Conservation (phyloP, 2,888 invertebrate species). For the Aleiodes alternator region DNA sequence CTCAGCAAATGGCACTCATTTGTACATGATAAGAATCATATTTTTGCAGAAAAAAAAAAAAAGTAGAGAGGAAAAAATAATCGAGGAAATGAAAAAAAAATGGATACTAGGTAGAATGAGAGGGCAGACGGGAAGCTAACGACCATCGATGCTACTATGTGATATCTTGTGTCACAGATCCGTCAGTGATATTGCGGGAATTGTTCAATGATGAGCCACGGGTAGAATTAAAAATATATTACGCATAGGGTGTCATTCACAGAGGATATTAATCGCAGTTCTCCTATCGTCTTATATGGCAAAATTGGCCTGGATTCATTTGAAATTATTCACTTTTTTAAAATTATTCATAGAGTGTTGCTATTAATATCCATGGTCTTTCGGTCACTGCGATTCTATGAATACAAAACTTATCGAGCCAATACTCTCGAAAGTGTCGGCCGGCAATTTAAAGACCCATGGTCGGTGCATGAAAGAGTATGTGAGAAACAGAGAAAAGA, state of each 20-base stretch:
- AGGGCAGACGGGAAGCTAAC: slow-evolving; percentile 64
- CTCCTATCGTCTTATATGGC: neutral
- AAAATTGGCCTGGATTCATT: neutral
- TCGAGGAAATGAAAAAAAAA: slow-evolving; percentile 40
- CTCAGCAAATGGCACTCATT: slow-evolving; percentile 69
- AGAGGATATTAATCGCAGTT: slow-evolving; percentile 54
- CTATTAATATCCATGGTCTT: neutral
- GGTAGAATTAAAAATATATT: slow-evolving; percentile 72
- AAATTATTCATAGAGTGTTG: neutral
- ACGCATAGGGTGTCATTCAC: slow-evolving; percentile 63
- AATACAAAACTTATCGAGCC: slow-evolving; percentile 19
- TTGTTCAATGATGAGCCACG: slow-evolving; percentile 47
- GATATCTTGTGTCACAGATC: slow-evolving; percentile 72
- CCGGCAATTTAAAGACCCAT: slow-evolving; percentile 66
- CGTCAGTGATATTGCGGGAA: slow-evolving; percentile 68
- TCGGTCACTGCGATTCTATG: slow-evolving; percentile 2
- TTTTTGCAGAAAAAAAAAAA: slow-evolving; percentile 64
- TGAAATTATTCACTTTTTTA: neutral
- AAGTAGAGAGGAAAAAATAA: slow-evolving; percentile 39
- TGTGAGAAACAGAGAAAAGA: slow-evolving; percentile 22
- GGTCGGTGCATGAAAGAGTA: slow-evolving; percentile 37
- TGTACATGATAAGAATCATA: slow-evolving; percentile 70
- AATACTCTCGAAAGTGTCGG: slow-evolving; percentile 61
- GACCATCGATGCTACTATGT: slow-evolving; percentile 70
- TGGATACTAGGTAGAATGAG: slow-evolving; percentile 39